Evolutionary conservation across 2,113 vertebrate species (phyloP).

Genomic region (Diglossa brunneiventris): DNA sequence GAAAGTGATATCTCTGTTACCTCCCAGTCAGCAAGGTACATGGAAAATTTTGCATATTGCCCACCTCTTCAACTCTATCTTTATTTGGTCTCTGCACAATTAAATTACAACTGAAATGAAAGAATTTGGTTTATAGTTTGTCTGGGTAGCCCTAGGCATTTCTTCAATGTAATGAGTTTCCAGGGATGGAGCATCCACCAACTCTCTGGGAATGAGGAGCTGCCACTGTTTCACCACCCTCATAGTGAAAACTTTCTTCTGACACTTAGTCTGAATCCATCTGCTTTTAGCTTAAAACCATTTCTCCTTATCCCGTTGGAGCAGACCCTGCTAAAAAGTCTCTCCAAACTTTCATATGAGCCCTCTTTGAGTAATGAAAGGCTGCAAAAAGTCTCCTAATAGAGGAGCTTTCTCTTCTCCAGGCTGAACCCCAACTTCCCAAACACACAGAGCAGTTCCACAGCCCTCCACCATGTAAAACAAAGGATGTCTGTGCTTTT

Average conservation of each 20-base stretch:
- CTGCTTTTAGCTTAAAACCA: not conserved
- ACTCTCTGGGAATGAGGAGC: not conserved
- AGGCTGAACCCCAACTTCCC: not conserved
- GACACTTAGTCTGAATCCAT: no score
- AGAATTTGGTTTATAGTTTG: not conserved
- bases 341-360: not conserved
- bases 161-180: not conserved
- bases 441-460: not conserved
- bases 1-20: not conserved
- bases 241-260: not conserved
- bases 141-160: not conserved
- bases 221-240: not conserved
- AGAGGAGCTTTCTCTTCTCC: not conserved
- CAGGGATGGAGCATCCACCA: not conserved
- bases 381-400: fast-evolving
- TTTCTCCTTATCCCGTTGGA: not conserved
- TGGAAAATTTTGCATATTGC: not conserved
- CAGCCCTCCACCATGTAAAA: not conserved
- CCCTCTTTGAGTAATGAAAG: not conserved
- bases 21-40: not conserved
- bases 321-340: not conserved
- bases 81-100: not conserved
- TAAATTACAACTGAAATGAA: not conserved
- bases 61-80: not conserved
- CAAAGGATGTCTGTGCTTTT: not conserved